These are phyloP conservation scores for Pediacus dermestoides DNA, from an alignment of 2,888 invertebrate species.

Conservation along the genomic window DNA sequence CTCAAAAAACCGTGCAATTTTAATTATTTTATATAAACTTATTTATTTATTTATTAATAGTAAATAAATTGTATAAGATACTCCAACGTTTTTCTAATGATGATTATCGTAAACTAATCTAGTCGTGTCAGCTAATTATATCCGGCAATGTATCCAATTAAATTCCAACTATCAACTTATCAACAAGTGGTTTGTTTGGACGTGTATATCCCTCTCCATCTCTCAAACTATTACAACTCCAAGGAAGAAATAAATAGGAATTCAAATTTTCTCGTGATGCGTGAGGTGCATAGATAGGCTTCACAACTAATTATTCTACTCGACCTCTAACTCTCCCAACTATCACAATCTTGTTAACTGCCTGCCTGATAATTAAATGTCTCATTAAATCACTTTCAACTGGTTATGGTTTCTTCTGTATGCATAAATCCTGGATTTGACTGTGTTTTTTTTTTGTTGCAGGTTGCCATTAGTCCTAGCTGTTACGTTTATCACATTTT, in stretches of 20 bases:
- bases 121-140: constrained; percentile 27
- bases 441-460: constrained; percentile 47
- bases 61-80: too few relatives aligned
- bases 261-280: constrained; percentile 17
- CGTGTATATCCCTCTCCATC: neutral
- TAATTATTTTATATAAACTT: too few relatives aligned
- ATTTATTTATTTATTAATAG: too few relatives aligned
- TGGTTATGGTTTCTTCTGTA: constrained; percentile 7
- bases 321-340: too few relatives aligned
- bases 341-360: too few relatives aligned
- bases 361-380: constrained; percentile 22
- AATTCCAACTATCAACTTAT: constrained; percentile 18
- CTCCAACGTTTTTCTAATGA: too few relatives aligned
- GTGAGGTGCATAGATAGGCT: constrained; percentile 18
- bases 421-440: constrained; percentile 15
- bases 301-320: too few relatives aligned
- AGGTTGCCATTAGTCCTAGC: constrained; percentile 62
- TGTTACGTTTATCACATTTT: constrained; percentile 55
- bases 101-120: constrained; percentile 22
- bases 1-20: too few relatives aligned
- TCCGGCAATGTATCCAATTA: constrained; percentile 30
- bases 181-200: constrained; percentile 5
- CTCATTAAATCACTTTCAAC: constrained; percentile 17
- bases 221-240: too few relatives aligned
- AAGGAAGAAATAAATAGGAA: constrained; percentile 8